These are phyloP conservation scores for Calidris pygmaea DNA, from an alignment of 2,113 vertebrate genomes.

Conservation along the genomic window DNA sequence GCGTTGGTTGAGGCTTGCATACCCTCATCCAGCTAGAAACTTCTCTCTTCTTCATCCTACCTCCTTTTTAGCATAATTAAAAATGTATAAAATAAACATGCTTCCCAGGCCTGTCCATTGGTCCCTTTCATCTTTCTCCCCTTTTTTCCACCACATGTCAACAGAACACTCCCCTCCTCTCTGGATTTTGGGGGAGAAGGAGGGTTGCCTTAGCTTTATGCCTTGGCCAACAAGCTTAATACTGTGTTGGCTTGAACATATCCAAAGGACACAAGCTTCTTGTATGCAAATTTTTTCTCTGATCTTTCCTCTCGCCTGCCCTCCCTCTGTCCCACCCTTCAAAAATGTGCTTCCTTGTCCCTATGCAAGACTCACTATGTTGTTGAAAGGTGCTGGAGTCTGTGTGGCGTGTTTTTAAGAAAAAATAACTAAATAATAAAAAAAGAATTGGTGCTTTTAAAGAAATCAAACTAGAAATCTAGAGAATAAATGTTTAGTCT, in stretches of 20 bases:
- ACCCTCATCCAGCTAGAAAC: neutral
- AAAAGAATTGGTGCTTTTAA: neutral
- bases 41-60: neutral
- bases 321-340: neutral
- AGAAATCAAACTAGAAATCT: neutral
- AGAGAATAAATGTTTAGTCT: neutral
- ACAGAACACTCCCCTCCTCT: conserved; percentile 17
- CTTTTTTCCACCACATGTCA: conserved; percentile 1
- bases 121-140: conserved; percentile 23
- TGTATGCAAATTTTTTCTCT: conserved; percentile 5
- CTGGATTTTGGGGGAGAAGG: neutral
- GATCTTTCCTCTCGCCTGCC: neutral
- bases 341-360: neutral
- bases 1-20: neutral
- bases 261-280: neutral
- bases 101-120: conserved; percentile 16
- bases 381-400: conserved; percentile 16
- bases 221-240: neutral
- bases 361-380: neutral
- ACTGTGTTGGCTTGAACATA: neutral
- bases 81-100: conserved; percentile 9
- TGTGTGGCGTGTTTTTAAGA: neutral
- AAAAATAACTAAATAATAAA: too few species aligned
- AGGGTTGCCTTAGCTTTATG: conserved; percentile 8
- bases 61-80: conserved; percentile 1